Base-by-base conservation (phyloP, 2,888 invertebrate genomes). In the Drosophila tanythrix region DNA sequence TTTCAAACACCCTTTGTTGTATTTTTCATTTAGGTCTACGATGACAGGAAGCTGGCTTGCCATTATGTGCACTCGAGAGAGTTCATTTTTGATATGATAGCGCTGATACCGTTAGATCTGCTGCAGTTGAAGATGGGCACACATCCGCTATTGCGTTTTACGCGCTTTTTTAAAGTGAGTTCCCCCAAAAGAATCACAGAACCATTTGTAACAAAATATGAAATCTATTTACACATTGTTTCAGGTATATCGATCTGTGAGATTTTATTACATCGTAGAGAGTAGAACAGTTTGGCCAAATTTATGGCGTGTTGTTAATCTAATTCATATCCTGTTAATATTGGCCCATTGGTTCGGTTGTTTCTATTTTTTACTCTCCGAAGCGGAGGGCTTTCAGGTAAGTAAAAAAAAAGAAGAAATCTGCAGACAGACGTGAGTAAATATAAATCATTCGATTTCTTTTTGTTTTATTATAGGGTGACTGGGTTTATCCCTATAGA, bases 331-430 rank as follows among this genome's bases (percentile, higher is more conserved):
- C 90, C 95, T 99, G 80, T 95, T 99, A 88, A 97, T 99, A 91
- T 94, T 98, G 89, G 98, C 98, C 59, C 99, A 99, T 93, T 99
- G 99, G 99, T 99, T 99, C 93, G 99, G 99, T 66, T 99, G 98
- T 93, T 99, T 99, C 94, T 99, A 99, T 94, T 99, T 97, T 94
- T 94, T 99, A 90, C 95, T 99, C 66, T 98, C 98, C 8, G 98
- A 98, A 92, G 96, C 97, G 69, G 98, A 98, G 93, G 96, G 96
- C 27, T 97, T 97, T 93, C 95, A 96, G 95, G 96, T 96, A 72
- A 79, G 71, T 56, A 1, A 1, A 10, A n/a, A 21, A 43, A 21
- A 21, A 5, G 0, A 38, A 25, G 1, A 25, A 15, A 15, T 8
- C 15, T 25, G 25, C 7, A 15, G 8, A 25, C 15, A 8, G 46